phyloP scores from a whole-genome alignment of 2,888 invertebrate species.

The Deilephila elpenor region DNA sequence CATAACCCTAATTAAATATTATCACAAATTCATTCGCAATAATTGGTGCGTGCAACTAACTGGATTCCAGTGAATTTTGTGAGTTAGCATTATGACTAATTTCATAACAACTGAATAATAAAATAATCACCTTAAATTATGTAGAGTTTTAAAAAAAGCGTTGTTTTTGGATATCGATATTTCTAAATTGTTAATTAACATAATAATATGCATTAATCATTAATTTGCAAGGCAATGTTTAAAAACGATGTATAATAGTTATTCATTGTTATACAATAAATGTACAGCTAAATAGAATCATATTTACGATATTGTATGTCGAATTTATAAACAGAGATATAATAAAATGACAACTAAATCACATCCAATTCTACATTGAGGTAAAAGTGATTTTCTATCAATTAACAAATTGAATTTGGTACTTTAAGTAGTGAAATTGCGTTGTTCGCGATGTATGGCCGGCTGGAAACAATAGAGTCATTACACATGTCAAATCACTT shows the following conservation, averaged over 20 bases:
- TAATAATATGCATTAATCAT: background rate
- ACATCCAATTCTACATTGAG: background rate
- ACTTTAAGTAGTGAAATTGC: slow-evolving; percentile 34
- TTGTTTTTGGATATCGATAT: background rate
- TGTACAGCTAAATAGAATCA: no score
- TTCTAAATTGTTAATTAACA: background rate
- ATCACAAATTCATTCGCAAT: slow-evolving; percentile 15
- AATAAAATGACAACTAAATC: background rate
- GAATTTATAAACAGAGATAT: no score
- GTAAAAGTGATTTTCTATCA: background rate
- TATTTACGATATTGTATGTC: no score
- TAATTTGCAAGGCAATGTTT: background rate
- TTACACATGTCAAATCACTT: slow-evolving; percentile 46
- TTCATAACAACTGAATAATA: background rate
- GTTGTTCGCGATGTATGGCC: background rate
- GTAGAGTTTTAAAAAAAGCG: background rate
- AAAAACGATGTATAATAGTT: background rate
- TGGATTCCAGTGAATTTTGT: background rate
- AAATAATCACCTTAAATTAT: background rate
- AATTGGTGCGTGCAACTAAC: background rate
- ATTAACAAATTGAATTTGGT: background rate
- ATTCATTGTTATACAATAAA: no score
- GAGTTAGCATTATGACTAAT: slow-evolving; percentile 5
- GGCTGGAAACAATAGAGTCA: slow-evolving; percentile 36
- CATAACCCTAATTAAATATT: slow-evolving; percentile 7